phyloP scores from a whole-genome alignment of 92 coral and sea anemone species.

The Paramuricea clavata region DNA sequence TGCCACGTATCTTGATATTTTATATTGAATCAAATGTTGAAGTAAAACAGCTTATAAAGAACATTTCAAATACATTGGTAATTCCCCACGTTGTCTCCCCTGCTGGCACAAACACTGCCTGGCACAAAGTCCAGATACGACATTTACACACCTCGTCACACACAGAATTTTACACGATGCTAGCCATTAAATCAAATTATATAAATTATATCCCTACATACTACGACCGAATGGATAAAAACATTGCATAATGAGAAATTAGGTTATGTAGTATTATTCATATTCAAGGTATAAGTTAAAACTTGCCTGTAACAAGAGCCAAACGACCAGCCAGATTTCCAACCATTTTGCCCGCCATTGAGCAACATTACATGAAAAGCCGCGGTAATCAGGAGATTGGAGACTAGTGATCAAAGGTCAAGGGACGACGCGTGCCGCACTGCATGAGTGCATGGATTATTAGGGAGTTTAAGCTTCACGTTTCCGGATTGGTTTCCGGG shows the following conservation, averaged over 20 bases:
- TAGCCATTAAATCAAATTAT: too few relatives aligned
- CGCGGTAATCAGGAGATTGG: not conserved
- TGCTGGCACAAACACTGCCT: not conserved
- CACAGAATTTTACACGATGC: too few relatives aligned
- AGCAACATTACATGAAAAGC: not conserved
- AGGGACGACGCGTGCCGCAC: not conserved
- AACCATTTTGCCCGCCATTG: slow-evolving; percentile 67
- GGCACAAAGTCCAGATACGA: not conserved
- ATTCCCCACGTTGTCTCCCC: not conserved
- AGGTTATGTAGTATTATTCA: not conserved
- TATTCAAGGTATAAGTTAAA: not conserved
- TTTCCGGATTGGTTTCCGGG: too few relatives aligned
- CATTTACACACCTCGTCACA: too few relatives aligned
- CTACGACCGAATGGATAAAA: too few relatives aligned
- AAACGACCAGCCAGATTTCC: slow-evolving; percentile 72
- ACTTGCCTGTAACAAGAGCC: slow-evolving; percentile 80
- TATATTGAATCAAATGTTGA: not conserved
- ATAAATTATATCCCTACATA: too few relatives aligned
- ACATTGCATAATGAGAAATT: not conserved
- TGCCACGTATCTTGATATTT: not conserved
- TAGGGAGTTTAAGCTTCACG: too few relatives aligned
- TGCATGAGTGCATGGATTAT: not conserved
- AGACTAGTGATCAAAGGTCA: not conserved
- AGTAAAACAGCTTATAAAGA: too few relatives aligned
- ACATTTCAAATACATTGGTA: not conserved